Evolutionary conservation across 2,797 vertebrate species (phyloP).

Genomic region (Xyrichtys novacula): DNA sequence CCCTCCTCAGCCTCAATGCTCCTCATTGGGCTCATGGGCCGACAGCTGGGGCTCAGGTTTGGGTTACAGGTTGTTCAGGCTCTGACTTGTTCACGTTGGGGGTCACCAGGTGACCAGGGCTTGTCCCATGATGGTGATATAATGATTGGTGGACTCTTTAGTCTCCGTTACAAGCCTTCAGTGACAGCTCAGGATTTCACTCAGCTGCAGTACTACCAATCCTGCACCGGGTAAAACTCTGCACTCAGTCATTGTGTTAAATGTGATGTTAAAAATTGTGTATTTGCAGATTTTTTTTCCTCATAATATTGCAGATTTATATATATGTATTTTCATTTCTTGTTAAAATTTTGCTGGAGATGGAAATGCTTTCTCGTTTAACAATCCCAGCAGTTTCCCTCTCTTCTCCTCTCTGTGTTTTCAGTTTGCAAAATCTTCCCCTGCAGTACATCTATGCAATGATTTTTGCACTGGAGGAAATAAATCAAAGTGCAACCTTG

Average conservation of each 20-base stretch:
- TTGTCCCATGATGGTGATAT: conserved; percentile 83
- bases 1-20: conserved; percentile 49
- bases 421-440: conserved; percentile 80
- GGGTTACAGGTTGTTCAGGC: conserved; percentile 53
- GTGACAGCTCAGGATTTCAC: conserved; percentile 63
- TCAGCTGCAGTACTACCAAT: conserved; percentile 46
- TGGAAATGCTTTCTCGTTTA: neutral
- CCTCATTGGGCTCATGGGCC: conserved; percentile 56
- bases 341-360: neutral
- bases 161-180: conserved; percentile 67
- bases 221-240: conserved; percentile 78
- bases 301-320: no score
- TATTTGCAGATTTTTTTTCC: neutral
- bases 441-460: conserved; percentile 80
- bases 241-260: neutral
- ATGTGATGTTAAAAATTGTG: neutral
- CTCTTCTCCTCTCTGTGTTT: conserved; percentile 41
- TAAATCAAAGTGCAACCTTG: conserved; percentile 70
- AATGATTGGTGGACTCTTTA: conserved; percentile 82
- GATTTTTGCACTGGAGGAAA: conserved; percentile 83
- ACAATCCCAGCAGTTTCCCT: neutral
- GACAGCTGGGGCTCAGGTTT: conserved; percentile 52
- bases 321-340: neutral
- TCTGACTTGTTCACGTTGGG: conserved; percentile 66
- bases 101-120: conserved; percentile 41